Base-by-base conservation (phyloP, 2,888 invertebrate species). In the Griposia aprilina region DNA sequence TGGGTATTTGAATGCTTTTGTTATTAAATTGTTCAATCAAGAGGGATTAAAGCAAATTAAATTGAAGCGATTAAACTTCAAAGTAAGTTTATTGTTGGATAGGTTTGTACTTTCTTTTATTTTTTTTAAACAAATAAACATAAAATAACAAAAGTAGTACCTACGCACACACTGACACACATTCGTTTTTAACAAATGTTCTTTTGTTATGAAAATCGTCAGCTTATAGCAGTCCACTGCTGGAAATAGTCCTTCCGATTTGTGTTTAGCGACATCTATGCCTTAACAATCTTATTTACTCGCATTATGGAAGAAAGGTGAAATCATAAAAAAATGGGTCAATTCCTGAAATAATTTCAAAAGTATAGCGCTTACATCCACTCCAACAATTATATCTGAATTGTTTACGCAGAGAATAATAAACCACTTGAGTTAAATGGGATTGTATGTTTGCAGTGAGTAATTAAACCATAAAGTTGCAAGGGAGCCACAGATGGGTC, bases 401-500 rank as follows among this genome's bases (percentile, higher is more conserved):
- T 83, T 80, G 79, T 82, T 87, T 82, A 81, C 77, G 67, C 50
- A 77, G 65, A 81, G 83, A 78, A 87, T 83, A 85, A 88, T 86
- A 81, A 85, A 84, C 80, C 77, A 86, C 78, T 85, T 81, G 59
- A 81, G 80, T 81, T 77, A 82, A 88, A 88, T 85, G 72, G 75
- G 77, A 85, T 83, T 88, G 85, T 87, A 57, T 85, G 87, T 84
- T 87, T 84, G 75, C 82, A 77, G 87, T 80, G 81, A 87, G 86
- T 89, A 85, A 88, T 88, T 89, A 89, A 85, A 85, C 85, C 82
- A 76, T 81, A 81, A 87, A 88, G 71, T 87, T 78, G 76, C 69
- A 81, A 80, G 80, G 69, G 85, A 77, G 83, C 84, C 83, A 63
- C 89, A 83, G 86, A 81, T 87, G 82, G 76, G 67, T 66, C 30